These are phyloP conservation scores for Symphodus melops DNA, from an alignment of 2,113 vertebrate species.

Conservation along the genomic window DNA sequence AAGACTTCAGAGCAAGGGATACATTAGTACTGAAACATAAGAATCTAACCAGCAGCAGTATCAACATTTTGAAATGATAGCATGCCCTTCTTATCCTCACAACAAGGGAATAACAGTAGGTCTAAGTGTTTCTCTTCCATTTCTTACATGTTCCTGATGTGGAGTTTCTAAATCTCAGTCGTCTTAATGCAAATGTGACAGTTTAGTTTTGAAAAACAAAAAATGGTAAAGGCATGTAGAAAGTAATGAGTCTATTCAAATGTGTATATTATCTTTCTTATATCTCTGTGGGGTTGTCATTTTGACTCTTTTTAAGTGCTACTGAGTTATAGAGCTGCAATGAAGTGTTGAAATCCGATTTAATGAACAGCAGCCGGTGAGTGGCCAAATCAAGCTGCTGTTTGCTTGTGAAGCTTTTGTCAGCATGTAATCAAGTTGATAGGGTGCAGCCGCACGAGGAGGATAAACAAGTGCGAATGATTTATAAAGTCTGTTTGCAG, in stretches of 20 bases:
- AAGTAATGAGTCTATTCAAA: background rate
- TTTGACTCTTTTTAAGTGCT: background rate
- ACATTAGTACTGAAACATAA: too few relatives aligned
- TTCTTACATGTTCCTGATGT: too few relatives aligned
- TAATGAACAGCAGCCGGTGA: slow-evolving; percentile 22
- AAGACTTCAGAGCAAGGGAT: background rate
- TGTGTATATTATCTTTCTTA: background rate
- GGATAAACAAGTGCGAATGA: slow-evolving; percentile 50
- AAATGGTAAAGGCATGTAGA: too few relatives aligned
- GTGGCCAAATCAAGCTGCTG: slow-evolving; percentile 13
- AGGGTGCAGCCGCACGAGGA: slow-evolving; percentile 39
- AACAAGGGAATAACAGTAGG: too few relatives aligned
- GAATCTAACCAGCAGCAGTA: background rate
- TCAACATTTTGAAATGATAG: background rate
- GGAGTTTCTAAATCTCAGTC: background rate
- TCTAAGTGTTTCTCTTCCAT: too few relatives aligned
- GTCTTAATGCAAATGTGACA: background rate
- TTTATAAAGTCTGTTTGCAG: slow-evolving; percentile 40
- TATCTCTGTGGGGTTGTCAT: background rate
- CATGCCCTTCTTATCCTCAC: background rate
- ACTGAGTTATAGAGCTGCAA: background rate
- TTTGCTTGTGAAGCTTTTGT: slow-evolving; percentile 30
- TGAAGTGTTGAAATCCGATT: slow-evolving; percentile 25
- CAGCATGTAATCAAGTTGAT: slow-evolving; percentile 59
- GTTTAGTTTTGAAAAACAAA: background rate